Base-by-base conservation (phyloP, 1,140 invertebrate genomes). In the Pinna nobilis region DNA sequence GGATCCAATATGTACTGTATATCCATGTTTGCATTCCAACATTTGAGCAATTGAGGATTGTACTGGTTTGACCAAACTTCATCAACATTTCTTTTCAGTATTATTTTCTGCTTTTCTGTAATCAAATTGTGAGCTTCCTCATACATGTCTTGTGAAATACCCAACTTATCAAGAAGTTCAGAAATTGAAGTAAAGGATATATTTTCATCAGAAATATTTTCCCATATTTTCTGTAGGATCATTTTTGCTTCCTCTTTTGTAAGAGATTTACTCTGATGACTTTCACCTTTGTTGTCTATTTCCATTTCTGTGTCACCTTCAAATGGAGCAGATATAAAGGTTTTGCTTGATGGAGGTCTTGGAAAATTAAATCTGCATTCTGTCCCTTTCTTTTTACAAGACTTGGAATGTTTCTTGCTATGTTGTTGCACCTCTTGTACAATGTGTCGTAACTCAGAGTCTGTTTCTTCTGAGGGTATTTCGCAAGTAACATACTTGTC, bases 1-100 rank as follows among this genome's bases (percentile, higher is more conserved):
- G 69, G 66, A 41, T 74, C 65, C 0, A 61, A 51, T 5, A 73
- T 32, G 41, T 63, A 77, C 39, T 77, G 75, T 23, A 77, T 72
- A 41, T 73, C 65, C 57, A 69, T 63, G 25, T 77, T 77, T 33
- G 75, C 75, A 68, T 77, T 39, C 75, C 75, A n/a, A 55, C 32
- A n/a, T 49, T 37, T 63, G 1, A 73, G 33, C 33, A 73, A 47
- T 32, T 44, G 18, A 35, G 53, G 53, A 51, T 73, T 73, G 50
- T 73, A 73, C 32, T 77, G 63, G 35, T 68, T 77, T 13, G 28
- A 37, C 28, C 41, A 61, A 15, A 60, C 41, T 39, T 70, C 68
- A 33, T 23, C 20, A 25, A 33, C 13, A 51, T 59, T 49, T 55
- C 70, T 60, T 53, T 72, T 77, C 18, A 77, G 33, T 30, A 72